phyloP scores from a whole-genome alignment of 1,140 invertebrate species.

The Danaus melanippus region DNA sequence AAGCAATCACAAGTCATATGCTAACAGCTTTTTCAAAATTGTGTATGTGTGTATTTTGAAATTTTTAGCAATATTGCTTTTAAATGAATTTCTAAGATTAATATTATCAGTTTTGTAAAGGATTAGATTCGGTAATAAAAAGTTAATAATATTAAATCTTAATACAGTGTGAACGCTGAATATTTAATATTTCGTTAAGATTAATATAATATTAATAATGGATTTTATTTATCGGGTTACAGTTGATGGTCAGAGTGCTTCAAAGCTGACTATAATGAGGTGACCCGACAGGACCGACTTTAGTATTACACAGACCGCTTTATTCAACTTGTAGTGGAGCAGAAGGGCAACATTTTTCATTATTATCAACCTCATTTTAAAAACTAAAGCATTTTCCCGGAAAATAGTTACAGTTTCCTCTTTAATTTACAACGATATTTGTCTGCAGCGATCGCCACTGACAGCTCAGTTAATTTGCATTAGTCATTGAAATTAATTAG shows the following conservation, averaged over 20 bases:
- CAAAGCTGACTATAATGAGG: slow-evolving; percentile 64
- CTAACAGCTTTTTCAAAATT: slow-evolving; percentile 48
- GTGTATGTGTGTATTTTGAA: slow-evolving; percentile 40
- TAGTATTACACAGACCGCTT: slow-evolving; percentile 12
- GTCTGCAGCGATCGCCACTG: slow-evolving; percentile 34
- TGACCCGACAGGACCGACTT: slow-evolving; percentile 64
- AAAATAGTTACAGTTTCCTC: slow-evolving; percentile 12
- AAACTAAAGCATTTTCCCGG: slow-evolving; percentile 17
- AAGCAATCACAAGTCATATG: slow-evolving; percentile 40
- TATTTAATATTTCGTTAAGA: too few relatives aligned
- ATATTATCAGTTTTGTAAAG: too few relatives aligned
- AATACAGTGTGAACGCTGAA: too few relatives aligned
- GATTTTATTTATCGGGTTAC: slow-evolving; percentile 36
- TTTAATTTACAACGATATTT: slow-evolving; percentile 9
- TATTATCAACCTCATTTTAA: slow-evolving; percentile 11
- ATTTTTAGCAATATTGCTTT: too few relatives aligned
- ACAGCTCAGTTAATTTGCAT: slow-evolving; percentile 46
- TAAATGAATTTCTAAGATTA: too few relatives aligned
- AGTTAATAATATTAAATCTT: too few relatives aligned
- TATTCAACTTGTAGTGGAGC: slow-evolving; percentile 2
- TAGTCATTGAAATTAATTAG: slow-evolving; percentile 59
- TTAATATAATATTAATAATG: slow-evolving; percentile 1
- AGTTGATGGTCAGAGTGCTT: slow-evolving; percentile 44
- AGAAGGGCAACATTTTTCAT: neutral
- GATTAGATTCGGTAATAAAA: too few relatives aligned